Evolutionary conservation across 2,888 invertebrate species (phyloP).

Genomic region (Hirtodrosophila cameraria): DNA sequence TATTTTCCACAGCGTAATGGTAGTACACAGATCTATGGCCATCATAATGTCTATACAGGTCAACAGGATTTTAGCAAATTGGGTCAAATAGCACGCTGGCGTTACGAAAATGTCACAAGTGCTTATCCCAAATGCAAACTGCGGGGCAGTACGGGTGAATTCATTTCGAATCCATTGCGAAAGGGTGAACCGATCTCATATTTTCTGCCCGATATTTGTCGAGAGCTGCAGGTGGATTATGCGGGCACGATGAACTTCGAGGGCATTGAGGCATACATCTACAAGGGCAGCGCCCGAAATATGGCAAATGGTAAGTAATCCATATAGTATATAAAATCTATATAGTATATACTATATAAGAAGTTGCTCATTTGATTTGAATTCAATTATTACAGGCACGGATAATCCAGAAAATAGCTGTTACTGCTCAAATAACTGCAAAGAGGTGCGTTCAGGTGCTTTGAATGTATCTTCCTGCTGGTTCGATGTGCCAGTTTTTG

Average conservation of each 20-base stretch:
- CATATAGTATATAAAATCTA: no score
- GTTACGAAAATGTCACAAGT: conserved; percentile 86
- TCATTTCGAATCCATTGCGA: conserved; percentile 88
- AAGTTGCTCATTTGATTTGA: no score
- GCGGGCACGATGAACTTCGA: conserved; percentile 85
- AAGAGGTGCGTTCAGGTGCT: conserved; percentile 88
- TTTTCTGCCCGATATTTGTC: conserved; percentile 91
- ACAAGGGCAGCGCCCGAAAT: conserved; percentile 86
- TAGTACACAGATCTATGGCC: conserved; percentile 83
- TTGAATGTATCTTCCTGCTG: conserved; percentile 90
- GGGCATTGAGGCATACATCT: conserved; percentile 88
- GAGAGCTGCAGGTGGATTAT: conserved; percentile 87
- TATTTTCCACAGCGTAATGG: conserved; percentile 89
- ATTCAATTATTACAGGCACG: conserved; percentile 84
- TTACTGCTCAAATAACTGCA: conserved; percentile 88
- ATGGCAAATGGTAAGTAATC: conserved; percentile 88
- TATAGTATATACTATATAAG: no score
- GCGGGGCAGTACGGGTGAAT: conserved; percentile 91
- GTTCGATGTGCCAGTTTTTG: conserved; percentile 91
- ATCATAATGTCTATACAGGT: conserved; percentile 91
- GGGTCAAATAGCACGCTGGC: conserved; percentile 90
- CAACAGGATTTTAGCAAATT: conserved; percentile 86
- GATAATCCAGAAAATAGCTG: conserved; percentile 87
- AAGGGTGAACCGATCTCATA: conserved; percentile 86
- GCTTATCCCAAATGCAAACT: conserved; percentile 86